A percentile compares a stretch with the other conserved stretches of the same genome.
Conservation (phyloP, 92 coral and sea anemone species). For the Phenganax subtilis region DNA sequence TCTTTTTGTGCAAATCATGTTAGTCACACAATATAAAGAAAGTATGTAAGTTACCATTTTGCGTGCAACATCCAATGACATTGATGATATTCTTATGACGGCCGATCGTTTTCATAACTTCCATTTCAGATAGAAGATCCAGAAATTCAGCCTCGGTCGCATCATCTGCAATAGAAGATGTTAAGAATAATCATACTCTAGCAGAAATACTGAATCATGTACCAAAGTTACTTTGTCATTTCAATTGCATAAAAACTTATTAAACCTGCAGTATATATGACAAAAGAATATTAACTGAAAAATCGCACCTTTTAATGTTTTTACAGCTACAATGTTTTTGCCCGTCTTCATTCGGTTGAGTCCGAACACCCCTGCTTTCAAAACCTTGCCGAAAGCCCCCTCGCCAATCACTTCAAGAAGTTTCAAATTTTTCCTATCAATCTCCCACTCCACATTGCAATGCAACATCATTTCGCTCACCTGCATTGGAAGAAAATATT, state of each 20-base stretch:
- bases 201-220: not conserved
- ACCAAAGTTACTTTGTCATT: not conserved
- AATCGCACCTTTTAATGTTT: constrained; percentile 81
- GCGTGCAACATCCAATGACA: constrained; percentile 85
- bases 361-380: constrained; percentile 67
- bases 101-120: constrained; percentile 92
- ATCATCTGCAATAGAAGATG: constrained; percentile 46
- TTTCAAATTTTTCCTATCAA: no score
- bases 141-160: no score
- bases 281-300: not conserved
- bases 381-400: no score
- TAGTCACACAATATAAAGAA: not conserved
- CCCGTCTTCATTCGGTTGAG: constrained; percentile 22
- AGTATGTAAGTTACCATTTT: constrained; percentile 52
- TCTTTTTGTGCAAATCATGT: no score
- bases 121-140: no score
- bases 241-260: not conserved
- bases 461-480: no score
- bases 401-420: no score
- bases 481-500: no score
- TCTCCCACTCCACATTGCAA: no score
- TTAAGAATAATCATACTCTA: no score
- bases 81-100: constrained; percentile 86
- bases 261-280: not conserved
- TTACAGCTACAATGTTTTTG: constrained; percentile 71